Percentiles rank a stretch among this genome's conserved stretches.
Conservation (phyloP, 2,113 vertebrate genomes). For the Grantiella picta region DNA sequence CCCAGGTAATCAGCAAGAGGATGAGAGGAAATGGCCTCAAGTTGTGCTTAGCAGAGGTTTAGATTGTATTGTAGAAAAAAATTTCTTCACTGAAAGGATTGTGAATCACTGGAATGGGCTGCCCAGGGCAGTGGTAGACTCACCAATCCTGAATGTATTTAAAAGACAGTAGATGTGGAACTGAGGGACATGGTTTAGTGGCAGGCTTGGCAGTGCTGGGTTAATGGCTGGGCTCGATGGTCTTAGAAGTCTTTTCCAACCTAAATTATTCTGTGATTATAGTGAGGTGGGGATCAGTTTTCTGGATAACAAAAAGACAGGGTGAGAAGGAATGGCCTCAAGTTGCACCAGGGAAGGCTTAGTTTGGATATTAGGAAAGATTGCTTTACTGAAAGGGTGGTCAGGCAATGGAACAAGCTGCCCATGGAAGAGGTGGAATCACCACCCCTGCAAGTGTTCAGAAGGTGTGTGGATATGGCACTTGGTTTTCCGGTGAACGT, state of each 20-base stretch:
- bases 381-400: neutral
- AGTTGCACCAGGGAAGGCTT: neutral
- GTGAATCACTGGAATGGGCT: neutral
- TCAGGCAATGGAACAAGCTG: neutral
- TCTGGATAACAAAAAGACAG: neutral
- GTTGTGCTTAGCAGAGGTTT: neutral
- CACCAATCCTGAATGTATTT: neutral
- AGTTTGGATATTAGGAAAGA: neutral
- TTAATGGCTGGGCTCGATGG: no score
- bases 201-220: neutral
- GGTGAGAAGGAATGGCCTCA: neutral
- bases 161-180: neutral
- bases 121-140: no score
- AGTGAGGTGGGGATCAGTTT: neutral
- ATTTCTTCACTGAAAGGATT: neutral
- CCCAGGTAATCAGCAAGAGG: neutral
- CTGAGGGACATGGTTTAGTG: neutral
- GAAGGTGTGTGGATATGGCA: no score
- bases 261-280: neutral
- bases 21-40: neutral
- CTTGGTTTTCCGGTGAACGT: neutral
- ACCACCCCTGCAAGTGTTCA: neutral
- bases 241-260: neutral
- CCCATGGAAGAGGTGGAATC: neutral
- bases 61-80: neutral